Percentiles rank a stretch among this genome's conserved stretches.
Evolutionary conservation across 1,140 invertebrate species (phyloP).

Genomic region (Penaeus vannamei): DNA sequence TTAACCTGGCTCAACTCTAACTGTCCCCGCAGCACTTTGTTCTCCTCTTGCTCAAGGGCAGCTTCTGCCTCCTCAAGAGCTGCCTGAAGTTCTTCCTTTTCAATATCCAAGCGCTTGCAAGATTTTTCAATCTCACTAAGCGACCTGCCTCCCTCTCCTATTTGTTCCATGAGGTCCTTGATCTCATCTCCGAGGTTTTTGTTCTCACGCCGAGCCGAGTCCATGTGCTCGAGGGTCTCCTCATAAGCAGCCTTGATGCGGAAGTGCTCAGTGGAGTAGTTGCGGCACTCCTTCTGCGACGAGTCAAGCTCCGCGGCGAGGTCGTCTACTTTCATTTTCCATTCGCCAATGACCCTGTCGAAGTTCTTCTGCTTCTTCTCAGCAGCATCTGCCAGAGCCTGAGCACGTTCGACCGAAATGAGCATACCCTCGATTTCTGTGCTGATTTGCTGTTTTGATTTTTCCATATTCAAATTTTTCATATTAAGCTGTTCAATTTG

Average conservation of each 20-base stretch:
- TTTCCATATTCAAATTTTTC: slow-evolving; percentile 73
- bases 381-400: background rate
- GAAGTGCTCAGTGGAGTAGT: too few relatives aligned
- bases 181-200: slow-evolving; percentile 68
- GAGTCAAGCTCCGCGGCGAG: slow-evolving; percentile 90
- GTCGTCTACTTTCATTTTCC: too few relatives aligned
- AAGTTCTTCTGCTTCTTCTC: too few relatives aligned
- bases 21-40: slow-evolving; percentile 73
- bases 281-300: slow-evolving; percentile 66
- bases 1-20: slow-evolving; percentile 75
- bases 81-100: slow-evolving; percentile 80
- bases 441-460: slow-evolving; percentile 75
- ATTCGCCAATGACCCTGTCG: too few relatives aligned
- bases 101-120: slow-evolving; percentile 75
- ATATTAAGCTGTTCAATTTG: too few relatives aligned
- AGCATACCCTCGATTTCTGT: slow-evolving; percentile 78
- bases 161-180: slow-evolving; percentile 77
- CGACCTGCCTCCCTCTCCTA: slow-evolving; percentile 70
- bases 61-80: slow-evolving; percentile 52
- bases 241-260: slow-evolving; percentile 71
- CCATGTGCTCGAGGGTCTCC: slow-evolving; percentile 76
- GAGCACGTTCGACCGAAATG: slow-evolving; percentile 72
- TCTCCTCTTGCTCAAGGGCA: slow-evolving; percentile 68
- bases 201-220: slow-evolving; percentile 77
- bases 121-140: slow-evolving; percentile 69